Evolutionary conservation across 1,140 invertebrate genomes (phyloP).

Genomic region (Solenopsis fugax): DNA sequence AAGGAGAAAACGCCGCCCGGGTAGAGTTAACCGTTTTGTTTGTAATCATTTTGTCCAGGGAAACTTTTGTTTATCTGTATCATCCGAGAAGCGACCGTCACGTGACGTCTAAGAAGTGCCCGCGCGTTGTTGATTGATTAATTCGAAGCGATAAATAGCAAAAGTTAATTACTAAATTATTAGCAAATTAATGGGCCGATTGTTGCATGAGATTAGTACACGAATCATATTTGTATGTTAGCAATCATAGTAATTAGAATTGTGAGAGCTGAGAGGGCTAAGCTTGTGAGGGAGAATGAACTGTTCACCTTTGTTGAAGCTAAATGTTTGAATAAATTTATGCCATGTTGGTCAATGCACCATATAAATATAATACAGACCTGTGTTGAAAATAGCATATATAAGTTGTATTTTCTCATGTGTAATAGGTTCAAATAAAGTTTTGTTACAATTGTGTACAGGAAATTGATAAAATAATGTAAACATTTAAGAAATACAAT

Average conservation of each 20-base stretch:
- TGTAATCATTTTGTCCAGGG: not conserved
- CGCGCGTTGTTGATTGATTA: not conserved
- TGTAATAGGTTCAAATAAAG: too few relatives aligned
- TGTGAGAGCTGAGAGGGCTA: not conserved
- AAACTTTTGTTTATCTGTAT: not conserved
- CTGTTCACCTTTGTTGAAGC: not conserved
- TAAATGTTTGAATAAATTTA: not conserved
- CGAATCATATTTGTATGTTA: not conserved
- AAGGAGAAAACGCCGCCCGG: too few relatives aligned
- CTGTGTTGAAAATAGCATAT: not conserved
- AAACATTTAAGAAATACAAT: too few relatives aligned
- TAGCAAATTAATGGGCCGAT: not conserved
- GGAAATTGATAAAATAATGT: too few relatives aligned
- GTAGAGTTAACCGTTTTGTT: not conserved
- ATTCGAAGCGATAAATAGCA: not conserved
- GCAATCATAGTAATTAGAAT: not conserved
- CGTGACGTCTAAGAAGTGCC: not conserved
- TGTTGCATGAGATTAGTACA: not conserved
- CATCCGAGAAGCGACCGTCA: not conserved
- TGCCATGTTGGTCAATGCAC: not conserved
- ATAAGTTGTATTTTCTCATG: not conserved
- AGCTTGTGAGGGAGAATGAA: not conserved
- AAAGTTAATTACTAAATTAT: slow-evolving; percentile 10
- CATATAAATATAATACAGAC: not conserved
- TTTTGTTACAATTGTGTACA: too few relatives aligned